Evolutionary conservation across 2,888 invertebrate genomes (phyloP).

Genomic region (Maniola hyperantus): DNA sequence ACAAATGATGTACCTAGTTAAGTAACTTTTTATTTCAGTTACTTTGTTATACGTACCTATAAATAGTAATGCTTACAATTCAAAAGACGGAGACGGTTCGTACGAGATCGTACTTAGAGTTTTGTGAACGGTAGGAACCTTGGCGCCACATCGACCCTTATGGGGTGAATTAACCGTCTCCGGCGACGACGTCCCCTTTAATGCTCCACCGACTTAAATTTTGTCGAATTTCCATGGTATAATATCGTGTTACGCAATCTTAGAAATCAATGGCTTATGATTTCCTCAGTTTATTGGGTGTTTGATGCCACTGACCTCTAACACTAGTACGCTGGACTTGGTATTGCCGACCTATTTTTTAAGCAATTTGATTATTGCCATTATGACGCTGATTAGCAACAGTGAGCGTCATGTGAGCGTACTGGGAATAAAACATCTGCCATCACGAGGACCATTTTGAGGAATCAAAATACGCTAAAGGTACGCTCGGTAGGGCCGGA

Average conservation of each 20-base stretch:
- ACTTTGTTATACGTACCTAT: conserved; percentile 15
- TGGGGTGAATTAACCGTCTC: conserved; percentile 80
- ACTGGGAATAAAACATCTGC: too few relatives aligned
- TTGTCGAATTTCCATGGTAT: conserved; percentile 78
- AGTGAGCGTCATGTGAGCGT: too few relatives aligned
- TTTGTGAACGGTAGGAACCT: conserved; percentile 78
- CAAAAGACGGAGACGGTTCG: conserved; percentile 45
- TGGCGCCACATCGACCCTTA: conserved; percentile 80
- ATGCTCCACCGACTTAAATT: conserved; percentile 80
- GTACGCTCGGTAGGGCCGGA: too few relatives aligned
- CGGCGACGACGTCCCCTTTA: conserved; percentile 75
- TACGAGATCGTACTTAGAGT: conserved; percentile 68
- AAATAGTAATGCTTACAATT: conserved; percentile 21
- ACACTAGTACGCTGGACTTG: too few relatives aligned
- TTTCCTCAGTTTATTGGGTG: conserved; percentile 67
- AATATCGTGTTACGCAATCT: conserved; percentile 73
- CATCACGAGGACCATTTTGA: too few relatives aligned
- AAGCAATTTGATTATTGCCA: too few relatives aligned
- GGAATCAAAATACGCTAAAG: too few relatives aligned
- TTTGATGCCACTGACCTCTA: conserved; percentile 9
- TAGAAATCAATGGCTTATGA: conserved; percentile 70
- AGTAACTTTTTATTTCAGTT: conserved; percentile 1
- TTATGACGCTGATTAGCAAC: too few relatives aligned
- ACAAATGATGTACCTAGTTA: background rate
- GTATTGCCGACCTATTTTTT: too few relatives aligned